These are phyloP conservation scores for Emydura subglobosa DNA, from an alignment of 2,113 vertebrate species.

Conservation along the genomic window DNA sequence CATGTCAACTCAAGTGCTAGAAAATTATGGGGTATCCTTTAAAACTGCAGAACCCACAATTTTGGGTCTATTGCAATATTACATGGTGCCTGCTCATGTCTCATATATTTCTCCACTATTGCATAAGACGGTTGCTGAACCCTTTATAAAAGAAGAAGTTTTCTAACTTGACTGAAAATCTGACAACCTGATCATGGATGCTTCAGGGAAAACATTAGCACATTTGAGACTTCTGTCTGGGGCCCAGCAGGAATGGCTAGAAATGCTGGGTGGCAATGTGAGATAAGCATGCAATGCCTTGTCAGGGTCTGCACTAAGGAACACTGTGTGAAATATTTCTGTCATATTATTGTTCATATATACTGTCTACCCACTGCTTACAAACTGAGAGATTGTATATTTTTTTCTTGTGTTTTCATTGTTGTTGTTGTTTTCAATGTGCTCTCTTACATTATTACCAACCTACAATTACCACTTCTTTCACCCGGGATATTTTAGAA, in stretches of 20 bases:
- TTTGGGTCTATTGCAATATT: constrained; percentile 14
- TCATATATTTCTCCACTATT: not conserved
- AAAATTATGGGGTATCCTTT: not conserved
- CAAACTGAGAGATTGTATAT: not conserved
- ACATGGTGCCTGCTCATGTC: not conserved
- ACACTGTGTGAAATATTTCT: not conserved
- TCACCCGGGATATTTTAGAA: not conserved
- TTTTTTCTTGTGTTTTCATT: not conserved
- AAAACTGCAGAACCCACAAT: constrained; percentile 13
- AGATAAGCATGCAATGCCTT: not conserved
- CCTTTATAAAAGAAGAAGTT: not conserved
- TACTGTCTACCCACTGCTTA: not conserved
- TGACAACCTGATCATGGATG: not conserved
- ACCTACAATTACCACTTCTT: not conserved
- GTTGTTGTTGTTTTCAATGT: not conserved
- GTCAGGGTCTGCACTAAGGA: not conserved
- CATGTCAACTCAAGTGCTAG: not conserved
- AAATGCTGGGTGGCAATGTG: not conserved
- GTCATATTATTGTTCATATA: not conserved
- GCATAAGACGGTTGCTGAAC: constrained; percentile 3
- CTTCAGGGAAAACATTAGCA: constrained; percentile 12
- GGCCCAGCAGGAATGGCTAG: not conserved
- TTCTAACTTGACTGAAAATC: not conserved
- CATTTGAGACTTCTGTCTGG: constrained; percentile 23
- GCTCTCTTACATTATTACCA: not conserved